Evolutionary conservation across 2,888 invertebrate species (phyloP), one percentile per base, ranked within the genome.

Genomic region (Caradrina clavipalpis): DNA sequence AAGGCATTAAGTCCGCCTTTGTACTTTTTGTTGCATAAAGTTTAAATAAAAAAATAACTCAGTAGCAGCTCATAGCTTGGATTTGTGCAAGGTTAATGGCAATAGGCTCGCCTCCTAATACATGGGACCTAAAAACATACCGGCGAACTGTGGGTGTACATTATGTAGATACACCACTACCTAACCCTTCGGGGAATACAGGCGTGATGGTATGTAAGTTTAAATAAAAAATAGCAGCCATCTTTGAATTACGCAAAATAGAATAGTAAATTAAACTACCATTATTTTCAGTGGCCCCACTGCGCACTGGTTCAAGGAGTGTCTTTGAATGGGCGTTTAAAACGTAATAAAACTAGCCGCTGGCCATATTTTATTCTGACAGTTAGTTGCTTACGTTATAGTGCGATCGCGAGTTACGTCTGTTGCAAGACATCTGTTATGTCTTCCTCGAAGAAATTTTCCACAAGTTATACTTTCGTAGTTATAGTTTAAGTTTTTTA

Each of bases 321-420:
- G 65, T 53, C 73, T 65, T 65, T 17, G 54, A 73, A 80, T 57
- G 49, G 57, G 21, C 53, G 51, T 78, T 73, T 61, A 60, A 72
- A 70, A 58, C 47, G 69, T 56, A 59, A 80, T 77, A 76, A n/a
- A 76, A 76, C 6, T 59, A 19, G 17, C 51, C 39, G n/a, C 19
- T 13, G 54, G 26, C 26, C 62, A 69, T 72, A 76, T 76, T 77
- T 80, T 65, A 77, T 70, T 77, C 60, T 66, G 68, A 70, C 78
- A n/a, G 66, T 74, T 74, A 60, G 2, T 21, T 63, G 69, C 35
- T 60, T 56, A 56, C 56, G 19, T 65, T 77, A 65, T 10, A 42
- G 56, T 8, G 35, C 57, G 10, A 55, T 56, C 21, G 17, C 50
- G 65, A 70, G 55, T 77, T 66, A 70, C 39, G 55, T 53, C 35